Conservation (phyloP, 1,140 invertebrate genomes). For the Drosophila murphyi region DNA sequence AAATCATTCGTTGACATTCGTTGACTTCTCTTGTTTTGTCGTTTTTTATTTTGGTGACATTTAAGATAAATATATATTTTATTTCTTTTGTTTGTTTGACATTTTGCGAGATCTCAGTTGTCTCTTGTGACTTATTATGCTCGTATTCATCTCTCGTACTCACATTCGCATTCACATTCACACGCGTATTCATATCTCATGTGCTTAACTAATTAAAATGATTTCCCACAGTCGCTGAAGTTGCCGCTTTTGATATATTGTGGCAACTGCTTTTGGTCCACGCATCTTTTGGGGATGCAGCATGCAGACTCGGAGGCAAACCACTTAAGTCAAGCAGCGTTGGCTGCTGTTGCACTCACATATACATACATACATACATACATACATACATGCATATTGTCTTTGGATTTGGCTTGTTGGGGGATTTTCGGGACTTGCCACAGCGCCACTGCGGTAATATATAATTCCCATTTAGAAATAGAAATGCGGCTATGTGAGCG, state of each 20-base stretch:
- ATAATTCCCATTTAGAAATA: conserved; percentile 11
- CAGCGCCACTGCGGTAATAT: background rate
- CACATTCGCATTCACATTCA: conserved; percentile 14
- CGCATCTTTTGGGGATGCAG: conserved; percentile 9
- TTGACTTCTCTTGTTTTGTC: too few species aligned
- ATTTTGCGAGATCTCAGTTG: background rate
- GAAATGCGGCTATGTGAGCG: conserved; percentile 29
- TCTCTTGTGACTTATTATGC: conserved; percentile 14
- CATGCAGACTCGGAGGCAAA: conserved; percentile 17
- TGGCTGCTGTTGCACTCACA: conserved; percentile 6
- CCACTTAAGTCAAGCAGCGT: conserved; percentile 48
- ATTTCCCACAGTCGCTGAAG: conserved; percentile 46
- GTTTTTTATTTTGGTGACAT: too few species aligned
- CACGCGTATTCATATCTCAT: conserved; percentile 3
- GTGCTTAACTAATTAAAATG: conserved; percentile 46
- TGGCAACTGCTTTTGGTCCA: conserved; percentile 46
- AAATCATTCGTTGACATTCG: too few species aligned
- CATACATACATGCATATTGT: background rate
- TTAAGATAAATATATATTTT: background rate
- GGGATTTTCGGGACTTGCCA: background rate
- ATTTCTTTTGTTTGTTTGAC: background rate
- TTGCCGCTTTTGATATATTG: conserved; percentile 48
- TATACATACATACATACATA: background rate
- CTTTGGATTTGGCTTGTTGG: conserved; percentile 12
- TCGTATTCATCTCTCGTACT: conserved; percentile 3